Conservation (phyloP, 1,140 invertebrate genomes). For the Colletes latitarsis region DNA sequence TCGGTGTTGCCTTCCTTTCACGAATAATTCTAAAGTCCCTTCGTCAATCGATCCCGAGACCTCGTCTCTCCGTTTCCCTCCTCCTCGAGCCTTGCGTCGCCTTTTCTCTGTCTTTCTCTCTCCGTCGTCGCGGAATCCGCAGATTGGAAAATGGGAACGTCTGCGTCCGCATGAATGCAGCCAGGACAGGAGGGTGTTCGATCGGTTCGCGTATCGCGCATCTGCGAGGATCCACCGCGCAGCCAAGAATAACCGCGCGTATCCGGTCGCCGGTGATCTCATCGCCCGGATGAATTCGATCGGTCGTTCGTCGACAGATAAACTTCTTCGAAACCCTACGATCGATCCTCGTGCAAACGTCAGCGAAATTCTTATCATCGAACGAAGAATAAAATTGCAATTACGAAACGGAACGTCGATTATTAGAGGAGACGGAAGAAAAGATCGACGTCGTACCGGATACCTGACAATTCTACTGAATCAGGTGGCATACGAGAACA, state of each 20-base stretch:
- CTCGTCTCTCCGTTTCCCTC: constrained; percentile 47
- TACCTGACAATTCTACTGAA: too few species aligned
- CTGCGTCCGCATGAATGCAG: constrained; percentile 51
- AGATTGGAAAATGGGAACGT: constrained; percentile 57
- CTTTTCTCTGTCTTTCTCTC: constrained; percentile 19
- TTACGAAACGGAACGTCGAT: too few species aligned
- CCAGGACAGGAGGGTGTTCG: neutral
- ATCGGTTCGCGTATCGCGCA: constrained; percentile 45
- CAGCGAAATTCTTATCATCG: too few species aligned
- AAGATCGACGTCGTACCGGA: too few species aligned
- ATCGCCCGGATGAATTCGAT: constrained; percentile 41
- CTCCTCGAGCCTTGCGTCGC: constrained; percentile 12
- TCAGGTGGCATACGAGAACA: too few species aligned
- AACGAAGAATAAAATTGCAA: too few species aligned
- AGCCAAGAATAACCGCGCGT: constrained; percentile 62
- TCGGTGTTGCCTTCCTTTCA: constrained; percentile 73
- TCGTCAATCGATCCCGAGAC: constrained; percentile 68
- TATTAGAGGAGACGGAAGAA: too few species aligned
- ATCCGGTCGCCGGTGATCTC: constrained; percentile 57
- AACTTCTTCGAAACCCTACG: constrained; percentile 28
- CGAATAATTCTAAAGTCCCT: constrained; percentile 74
- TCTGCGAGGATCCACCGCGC: constrained; percentile 58
- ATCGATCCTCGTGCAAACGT: constrained; percentile 22
- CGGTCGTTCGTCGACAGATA: constrained; percentile 30
- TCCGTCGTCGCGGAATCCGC: constrained; percentile 44